Conservation (phyloP, 2,888 invertebrate species). For the Syrista parreyssii region DNA sequence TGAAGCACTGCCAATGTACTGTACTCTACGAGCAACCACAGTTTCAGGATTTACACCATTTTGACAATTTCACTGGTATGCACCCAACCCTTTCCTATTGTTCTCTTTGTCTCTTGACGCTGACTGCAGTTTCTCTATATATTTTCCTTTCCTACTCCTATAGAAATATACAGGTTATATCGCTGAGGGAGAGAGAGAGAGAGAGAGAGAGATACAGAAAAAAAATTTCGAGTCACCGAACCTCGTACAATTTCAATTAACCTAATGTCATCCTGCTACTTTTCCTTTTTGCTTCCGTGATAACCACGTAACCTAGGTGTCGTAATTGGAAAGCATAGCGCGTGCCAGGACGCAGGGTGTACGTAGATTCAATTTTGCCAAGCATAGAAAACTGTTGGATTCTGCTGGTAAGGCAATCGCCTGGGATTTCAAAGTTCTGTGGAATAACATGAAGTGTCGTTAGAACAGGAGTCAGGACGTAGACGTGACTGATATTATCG, state of each 20-base stretch:
- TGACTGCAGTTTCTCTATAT: background rate
- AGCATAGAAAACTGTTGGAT: background rate
- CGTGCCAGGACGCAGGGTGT: background rate
- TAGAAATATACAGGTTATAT: background rate
- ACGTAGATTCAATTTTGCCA: background rate
- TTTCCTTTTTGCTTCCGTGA: background rate
- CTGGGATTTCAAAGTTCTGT: background rate
- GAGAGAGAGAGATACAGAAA: background rate
- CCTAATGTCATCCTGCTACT: constrained; percentile 2
- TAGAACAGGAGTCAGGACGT: background rate
- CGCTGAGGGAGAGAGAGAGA: background rate
- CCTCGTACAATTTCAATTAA: constrained; percentile 16
- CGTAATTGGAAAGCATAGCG: background rate
- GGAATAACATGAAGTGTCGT: background rate
- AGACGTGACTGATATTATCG: background rate
- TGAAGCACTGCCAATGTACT: background rate
- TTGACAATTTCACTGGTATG: background rate
- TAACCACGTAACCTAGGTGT: background rate
- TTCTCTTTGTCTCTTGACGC: too few relatives aligned
- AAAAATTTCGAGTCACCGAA: background rate
- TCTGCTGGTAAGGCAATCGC: background rate
- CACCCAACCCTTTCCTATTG: too few relatives aligned
- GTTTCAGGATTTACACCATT: too few relatives aligned
- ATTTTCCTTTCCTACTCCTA: background rate
- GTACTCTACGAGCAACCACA: background rate